These are phyloP conservation scores for Poeciliopsis retropinna DNA, from an alignment of 2,113 vertebrate genomes.

Conservation along the genomic window DNA sequence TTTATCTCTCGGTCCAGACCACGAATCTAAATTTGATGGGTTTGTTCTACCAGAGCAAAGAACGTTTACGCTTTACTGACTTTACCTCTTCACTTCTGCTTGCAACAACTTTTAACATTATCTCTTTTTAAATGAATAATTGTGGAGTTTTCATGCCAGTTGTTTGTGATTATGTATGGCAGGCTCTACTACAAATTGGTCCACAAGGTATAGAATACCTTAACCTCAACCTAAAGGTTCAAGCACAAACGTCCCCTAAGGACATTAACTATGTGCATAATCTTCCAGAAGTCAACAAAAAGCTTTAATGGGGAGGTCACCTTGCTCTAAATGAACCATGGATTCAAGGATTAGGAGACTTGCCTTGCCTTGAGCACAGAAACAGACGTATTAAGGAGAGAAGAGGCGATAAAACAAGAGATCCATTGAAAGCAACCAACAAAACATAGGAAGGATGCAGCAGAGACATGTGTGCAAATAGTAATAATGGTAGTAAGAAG, in stretches of 20 bases:
- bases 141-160: background rate
- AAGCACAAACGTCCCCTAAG: background rate
- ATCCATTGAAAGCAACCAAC: background rate
- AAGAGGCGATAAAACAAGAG: slow-evolving; percentile 6
- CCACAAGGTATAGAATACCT: background rate
- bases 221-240: background rate
- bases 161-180: background rate
- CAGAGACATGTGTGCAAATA: background rate
- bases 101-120: background rate
- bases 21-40: no score
- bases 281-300: slow-evolving; percentile 10
- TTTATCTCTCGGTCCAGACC: no score
- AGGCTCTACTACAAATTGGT: background rate
- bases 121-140: background rate
- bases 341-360: slow-evolving; percentile 18
- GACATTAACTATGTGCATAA: slow-evolving; percentile 6
- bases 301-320: slow-evolving; percentile 17
- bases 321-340: slow-evolving; percentile 10
- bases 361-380: background rate
- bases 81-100: background rate
- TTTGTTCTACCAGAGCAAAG: no score
- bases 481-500: background rate
- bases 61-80: background rate
- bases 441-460: background rate
- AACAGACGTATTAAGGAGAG: background rate